Conservation (phyloP, 2,113 vertebrate species). For the Donacobius atricapilla region DNA sequence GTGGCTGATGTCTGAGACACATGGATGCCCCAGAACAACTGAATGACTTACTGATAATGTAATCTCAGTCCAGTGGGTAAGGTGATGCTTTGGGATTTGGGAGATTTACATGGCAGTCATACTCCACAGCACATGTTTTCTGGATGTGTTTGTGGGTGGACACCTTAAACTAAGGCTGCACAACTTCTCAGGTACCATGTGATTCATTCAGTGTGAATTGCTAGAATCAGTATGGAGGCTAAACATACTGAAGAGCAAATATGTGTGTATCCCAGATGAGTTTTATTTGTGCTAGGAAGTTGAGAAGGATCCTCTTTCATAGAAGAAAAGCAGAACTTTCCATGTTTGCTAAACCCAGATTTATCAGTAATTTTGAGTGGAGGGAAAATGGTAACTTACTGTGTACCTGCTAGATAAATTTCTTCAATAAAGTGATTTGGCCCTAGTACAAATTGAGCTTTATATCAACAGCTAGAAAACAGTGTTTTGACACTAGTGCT, state of each 20-base stretch:
- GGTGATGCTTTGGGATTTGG: background rate
- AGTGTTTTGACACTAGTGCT: background rate
- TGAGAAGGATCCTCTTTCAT: background rate
- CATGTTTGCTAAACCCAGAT: background rate
- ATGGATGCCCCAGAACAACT: background rate
- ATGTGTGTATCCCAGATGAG: fast-evolving
- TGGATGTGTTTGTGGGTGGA: background rate
- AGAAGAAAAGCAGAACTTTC: background rate
- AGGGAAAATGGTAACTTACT: background rate
- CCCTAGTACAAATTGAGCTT: background rate
- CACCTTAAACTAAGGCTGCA: background rate
- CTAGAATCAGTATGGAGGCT: background rate
- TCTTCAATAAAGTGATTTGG: background rate
- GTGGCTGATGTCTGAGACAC: background rate
- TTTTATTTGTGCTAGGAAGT: background rate
- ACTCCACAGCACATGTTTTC: background rate
- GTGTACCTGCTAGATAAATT: background rate
- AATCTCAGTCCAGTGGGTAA: background rate
- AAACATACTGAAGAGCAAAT: background rate
- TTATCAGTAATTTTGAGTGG: background rate
- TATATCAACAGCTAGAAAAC: background rate
- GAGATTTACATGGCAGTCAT: background rate
- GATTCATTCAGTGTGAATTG: background rate
- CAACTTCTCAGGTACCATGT: background rate
- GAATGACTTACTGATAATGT: background rate